Evolutionary conservation across 2,113 vertebrate species (phyloP).

Genomic region (Heterocephalus glaber): DNA sequence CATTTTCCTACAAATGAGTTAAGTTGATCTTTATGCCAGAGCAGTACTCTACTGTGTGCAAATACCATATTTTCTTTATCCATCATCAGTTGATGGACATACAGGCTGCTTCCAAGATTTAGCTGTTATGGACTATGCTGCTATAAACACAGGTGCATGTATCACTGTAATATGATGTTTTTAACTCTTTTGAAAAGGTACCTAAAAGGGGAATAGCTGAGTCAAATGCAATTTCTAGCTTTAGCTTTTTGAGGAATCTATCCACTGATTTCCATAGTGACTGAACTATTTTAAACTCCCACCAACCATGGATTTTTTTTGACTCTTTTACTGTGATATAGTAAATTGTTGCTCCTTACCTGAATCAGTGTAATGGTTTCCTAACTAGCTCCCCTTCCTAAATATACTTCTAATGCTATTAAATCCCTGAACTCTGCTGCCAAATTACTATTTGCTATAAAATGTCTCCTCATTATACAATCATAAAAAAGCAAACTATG

Average conservation of each 20-base stretch:
- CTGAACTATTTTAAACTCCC: not conserved
- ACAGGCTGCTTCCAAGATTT: not conserved
- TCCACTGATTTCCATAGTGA: not conserved
- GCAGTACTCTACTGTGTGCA: not conserved
- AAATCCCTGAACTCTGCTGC: not conserved
- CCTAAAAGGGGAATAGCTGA: not conserved
- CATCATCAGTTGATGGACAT: not conserved
- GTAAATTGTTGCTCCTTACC: no score
- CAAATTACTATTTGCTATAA: not conserved
- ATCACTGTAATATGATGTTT: not conserved
- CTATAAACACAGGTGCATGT: not conserved
- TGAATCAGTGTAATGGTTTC: not conserved
- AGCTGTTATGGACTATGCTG: not conserved
- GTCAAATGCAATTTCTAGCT: not conserved
- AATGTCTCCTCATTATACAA: not conserved
- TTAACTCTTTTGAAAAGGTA: not conserved
- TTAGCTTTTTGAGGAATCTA: not conserved
- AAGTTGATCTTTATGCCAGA: not conserved
- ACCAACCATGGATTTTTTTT: not conserved
- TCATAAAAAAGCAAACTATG: not conserved
- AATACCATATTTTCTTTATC: not conserved
- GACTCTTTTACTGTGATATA: not conserved
- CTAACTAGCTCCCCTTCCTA: not conserved
- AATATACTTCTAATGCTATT: not conserved
- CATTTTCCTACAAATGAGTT: not conserved